Evolutionary conservation across 2,113 vertebrate genomes (phyloP), one percentile per base, ranked within the genome.

Genomic region (Naja naja): DNA sequence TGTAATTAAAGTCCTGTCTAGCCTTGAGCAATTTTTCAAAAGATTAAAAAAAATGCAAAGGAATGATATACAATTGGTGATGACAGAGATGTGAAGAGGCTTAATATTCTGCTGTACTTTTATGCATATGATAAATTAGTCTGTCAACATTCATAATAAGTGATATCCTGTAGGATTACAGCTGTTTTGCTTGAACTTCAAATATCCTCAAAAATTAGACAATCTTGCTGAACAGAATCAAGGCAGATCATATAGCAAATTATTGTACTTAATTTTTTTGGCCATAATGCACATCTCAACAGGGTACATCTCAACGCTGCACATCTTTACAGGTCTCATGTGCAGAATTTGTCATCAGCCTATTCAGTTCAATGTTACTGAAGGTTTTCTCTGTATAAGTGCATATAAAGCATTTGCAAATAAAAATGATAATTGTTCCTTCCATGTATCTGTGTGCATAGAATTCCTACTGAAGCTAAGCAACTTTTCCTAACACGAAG

Each of bases 101-200:
- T 85, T 89, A 95, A 93, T 90, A 91, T 85, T 94, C 53, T 87
- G 34, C 39, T 89, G 4, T 89, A 88, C 69, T 94, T 95, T 53
- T 69, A 87, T 94, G n/a, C 91, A 88, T 49, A 69, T n/a, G 23
- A 93, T 85, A 94, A 92, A 94, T 91, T 93, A 92, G 2, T 87
- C 56, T 90, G 3, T 1, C n/a, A 93, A 47, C 89, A 1, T 89
- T 91, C 93, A 89, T 88, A 89, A 93, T 92, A 88, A 56, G 27
- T n/a, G 69, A 85, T 87, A 34, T 89, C 55, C 64, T 89, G 92
- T 93, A 92, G 60, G n/a, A 89, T 92, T 93, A 11, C 12, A 92
- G 56, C 0, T 25, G 23, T n/a, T 92, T 52, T 0, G 34, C 87
- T 12, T 92, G 30, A 94, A 94, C 11, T 94, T 53, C 25, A 90